Percentiles rank a stretch among this genome's conserved stretches.
phyloP scores from a whole-genome alignment of 2,113 vertebrate genomes.

The Podiceps cristatus region DNA sequence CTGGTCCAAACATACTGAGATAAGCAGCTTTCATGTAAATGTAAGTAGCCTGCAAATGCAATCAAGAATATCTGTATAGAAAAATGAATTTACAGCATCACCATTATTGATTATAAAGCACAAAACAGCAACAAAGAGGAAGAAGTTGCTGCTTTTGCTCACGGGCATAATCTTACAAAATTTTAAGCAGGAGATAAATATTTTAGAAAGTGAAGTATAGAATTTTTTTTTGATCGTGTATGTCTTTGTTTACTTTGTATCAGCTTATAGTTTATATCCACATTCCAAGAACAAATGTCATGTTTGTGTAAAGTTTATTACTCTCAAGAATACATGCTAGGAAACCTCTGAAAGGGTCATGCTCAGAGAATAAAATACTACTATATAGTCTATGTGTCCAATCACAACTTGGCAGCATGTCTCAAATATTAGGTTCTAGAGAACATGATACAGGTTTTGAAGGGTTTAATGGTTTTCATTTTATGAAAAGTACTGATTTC shows the following conservation, averaged over 20 bases:
- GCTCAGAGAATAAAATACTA: not conserved
- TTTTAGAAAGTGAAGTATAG: not conserved
- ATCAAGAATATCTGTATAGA: constrained; percentile 9
- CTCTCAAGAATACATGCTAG: not conserved
- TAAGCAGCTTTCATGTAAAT: constrained; percentile 98
- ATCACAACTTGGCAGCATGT: not conserved
- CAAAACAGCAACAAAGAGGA: not conserved
- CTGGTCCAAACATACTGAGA: constrained; percentile 93
- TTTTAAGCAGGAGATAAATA: not conserved
- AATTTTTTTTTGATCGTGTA: not conserved
- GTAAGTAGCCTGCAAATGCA: constrained; percentile 87
- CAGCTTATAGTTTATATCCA: not conserved
- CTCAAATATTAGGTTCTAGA: not conserved
- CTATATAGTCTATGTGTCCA: not conserved
- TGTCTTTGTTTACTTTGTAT: not conserved
- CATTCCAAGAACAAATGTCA: not conserved
- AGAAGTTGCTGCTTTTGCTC: not conserved
- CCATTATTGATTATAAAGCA: not conserved
- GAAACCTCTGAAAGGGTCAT: not conserved
- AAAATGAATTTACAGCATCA: not conserved
- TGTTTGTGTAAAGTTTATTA: not conserved
- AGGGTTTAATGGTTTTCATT: not conserved
- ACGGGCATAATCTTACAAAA: not conserved
- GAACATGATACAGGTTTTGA: not conserved
- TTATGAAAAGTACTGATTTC: not conserved